Conservation (phyloP, 2,797 vertebrate species). For the Sparidentex hasta region DNA sequence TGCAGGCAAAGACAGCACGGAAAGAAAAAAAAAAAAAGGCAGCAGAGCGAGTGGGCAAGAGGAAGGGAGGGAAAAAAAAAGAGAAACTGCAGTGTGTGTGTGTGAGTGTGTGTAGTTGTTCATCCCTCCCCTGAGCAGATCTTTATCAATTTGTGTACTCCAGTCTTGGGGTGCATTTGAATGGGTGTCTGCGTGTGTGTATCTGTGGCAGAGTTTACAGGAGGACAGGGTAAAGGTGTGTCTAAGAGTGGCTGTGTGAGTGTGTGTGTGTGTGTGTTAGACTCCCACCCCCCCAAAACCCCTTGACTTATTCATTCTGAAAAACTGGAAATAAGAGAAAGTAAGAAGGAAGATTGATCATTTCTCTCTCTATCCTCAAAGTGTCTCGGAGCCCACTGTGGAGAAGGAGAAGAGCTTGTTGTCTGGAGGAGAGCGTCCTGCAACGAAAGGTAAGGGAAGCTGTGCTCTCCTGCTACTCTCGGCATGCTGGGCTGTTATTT, state of each 20-base stretch:
- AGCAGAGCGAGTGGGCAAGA: conserved; percentile 80
- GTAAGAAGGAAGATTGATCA: conserved; percentile 75
- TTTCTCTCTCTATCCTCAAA: conserved; percentile 85
- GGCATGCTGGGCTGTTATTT: background rate
- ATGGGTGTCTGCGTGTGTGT: conserved; percentile 66
- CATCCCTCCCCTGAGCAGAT: conserved; percentile 81
- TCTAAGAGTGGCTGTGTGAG: conserved; percentile 50
- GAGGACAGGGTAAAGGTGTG: conserved; percentile 79
- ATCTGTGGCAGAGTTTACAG: conserved; percentile 72
- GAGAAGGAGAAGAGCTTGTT: conserved; percentile 65
- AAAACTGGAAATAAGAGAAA: conserved; percentile 80
- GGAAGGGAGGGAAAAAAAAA: conserved; percentile 59
- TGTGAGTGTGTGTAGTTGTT: conserved; percentile 78
- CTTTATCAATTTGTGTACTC: conserved; percentile 79
- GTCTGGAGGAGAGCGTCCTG: conserved; percentile 65
- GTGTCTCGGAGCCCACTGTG: conserved; percentile 72
- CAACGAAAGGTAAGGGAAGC: conserved; percentile 76
- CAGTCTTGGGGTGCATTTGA: conserved; percentile 71
- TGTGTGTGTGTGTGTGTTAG: conserved; percentile 1
- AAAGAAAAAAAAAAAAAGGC: conserved; percentile 69
- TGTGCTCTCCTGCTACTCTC: conserved; percentile 16
- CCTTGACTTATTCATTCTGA: conserved; percentile 71
- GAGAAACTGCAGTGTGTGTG: conserved; percentile 80
- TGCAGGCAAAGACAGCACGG: conserved; percentile 77
- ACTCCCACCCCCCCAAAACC: too few species aligned